Conservation (phyloP, 2,888 invertebrate genomes). For the Meganola albula region DNA sequence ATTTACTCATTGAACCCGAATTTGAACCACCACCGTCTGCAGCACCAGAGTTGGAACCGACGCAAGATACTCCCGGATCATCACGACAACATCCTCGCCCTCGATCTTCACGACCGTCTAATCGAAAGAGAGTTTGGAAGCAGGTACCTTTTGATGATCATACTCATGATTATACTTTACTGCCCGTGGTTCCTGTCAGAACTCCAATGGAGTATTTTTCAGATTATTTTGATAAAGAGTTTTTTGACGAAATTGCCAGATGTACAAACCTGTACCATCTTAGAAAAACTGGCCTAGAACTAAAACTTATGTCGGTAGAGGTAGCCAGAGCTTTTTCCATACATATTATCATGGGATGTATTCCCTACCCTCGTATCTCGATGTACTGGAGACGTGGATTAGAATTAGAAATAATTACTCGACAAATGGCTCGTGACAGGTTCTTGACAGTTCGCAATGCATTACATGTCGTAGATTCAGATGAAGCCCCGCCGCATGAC, state of each 20-base stretch:
- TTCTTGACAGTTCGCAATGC: constrained; percentile 1
- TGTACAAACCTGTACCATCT: constrained; percentile 8
- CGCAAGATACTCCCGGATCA: background rate
- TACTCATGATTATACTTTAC: constrained; percentile 4
- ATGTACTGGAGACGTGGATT: constrained; percentile 7
- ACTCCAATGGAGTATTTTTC: constrained; percentile 14
- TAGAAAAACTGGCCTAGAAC: constrained; percentile 6
- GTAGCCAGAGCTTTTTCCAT: constrained; percentile 6
- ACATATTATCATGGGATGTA: constrained; percentile 8
- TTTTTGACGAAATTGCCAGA: constrained; percentile 4
- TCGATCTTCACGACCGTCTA: background rate
- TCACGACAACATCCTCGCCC: background rate
- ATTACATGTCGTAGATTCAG: background rate
- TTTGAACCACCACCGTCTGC: too few species aligned
- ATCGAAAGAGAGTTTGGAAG: constrained; percentile 3
- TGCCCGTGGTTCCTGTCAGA: constrained; percentile 1
- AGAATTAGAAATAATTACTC: background rate
- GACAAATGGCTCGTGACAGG: constrained; percentile 1
- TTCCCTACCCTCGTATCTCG: constrained; percentile 5
- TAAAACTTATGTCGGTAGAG: constrained; percentile 4
- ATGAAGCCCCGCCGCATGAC: background rate
- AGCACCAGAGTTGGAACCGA: background rate
- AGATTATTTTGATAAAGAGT: constrained; percentile 6
- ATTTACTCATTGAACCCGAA: background rate
- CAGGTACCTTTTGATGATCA: constrained; percentile 5